Base-by-base conservation (phyloP, 2,113 vertebrate species). In the Pholis gunnellus region DNA sequence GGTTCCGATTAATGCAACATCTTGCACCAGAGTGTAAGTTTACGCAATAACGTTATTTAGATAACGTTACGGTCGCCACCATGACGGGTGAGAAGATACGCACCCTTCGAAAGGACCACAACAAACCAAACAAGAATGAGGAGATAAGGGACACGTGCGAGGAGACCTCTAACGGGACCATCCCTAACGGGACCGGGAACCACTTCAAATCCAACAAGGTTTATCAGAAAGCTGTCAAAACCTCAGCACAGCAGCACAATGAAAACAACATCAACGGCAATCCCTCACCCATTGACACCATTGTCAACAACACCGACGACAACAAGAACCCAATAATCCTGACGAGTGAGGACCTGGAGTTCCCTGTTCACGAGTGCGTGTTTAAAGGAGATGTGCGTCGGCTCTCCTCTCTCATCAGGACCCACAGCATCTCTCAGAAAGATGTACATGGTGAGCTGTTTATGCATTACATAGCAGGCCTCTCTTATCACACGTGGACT, bases 21-120 rank as follows among this genome's bases (percentile, higher is more conserved):
- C 54, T 50, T 76, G 9, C 34, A 34, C 17, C 67, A 66, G n/a
- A 20, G 48, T 61, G 42, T 27, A 11, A 56, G 5, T 57, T 63
- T 74, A 38, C 59, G 3, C 66, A 18, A 15, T 70, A 46, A 59
- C 52, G 17, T 59, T 22, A 42, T 31, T 31, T 50, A 9, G 40
- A 34, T 72, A 82, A 40, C 77, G 63, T 3, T 22, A n/a, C 65
- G 25, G 8, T 38, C 17, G 72, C 72, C 79, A 85, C 46, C 70
- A 98, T 98, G 97, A 98, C 97, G 79, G 97, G 97, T 50, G 97
- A 98, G 91, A 98, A 97, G 95, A 96, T 97, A 85, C 97, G 96
- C 94, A 95, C 96, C 57, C 86, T 96, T 94, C 95, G 97, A 87
- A 96, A 96, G 92, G 97, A 97, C 86, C 96, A 96, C 85, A 90